phyloP scores from a whole-genome alignment of 2,888 invertebrate genomes.

The Sphaerophoria taeniata region DNA sequence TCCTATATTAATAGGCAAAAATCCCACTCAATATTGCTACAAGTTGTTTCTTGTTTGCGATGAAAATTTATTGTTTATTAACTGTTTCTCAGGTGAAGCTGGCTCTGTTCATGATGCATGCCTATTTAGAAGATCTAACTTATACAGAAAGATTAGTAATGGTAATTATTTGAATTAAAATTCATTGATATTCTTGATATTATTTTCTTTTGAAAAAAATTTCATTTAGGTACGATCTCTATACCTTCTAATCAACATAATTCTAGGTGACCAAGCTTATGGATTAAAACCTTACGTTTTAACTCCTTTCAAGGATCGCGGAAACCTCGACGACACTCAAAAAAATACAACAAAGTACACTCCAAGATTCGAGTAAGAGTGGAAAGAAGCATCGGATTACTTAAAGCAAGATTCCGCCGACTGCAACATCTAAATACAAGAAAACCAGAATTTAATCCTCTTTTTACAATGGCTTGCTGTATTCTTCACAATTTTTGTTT shows the following conservation, averaged over 20 bases:
- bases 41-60: neutral
- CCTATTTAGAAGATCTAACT: conserved; percentile 35
- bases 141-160: conserved; percentile 1
- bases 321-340: neutral
- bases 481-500: too few relatives aligned
- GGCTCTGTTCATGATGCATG: conserved; percentile 42
- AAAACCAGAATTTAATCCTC: too few relatives aligned
- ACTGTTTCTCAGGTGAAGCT: conserved; percentile 42
- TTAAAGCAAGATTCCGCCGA: too few relatives aligned
- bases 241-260: neutral
- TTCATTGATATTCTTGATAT: neutral
- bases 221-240: neutral
- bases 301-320: neutral
- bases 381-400: too few relatives aligned
- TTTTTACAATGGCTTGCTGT: too few relatives aligned
- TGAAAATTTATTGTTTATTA: conserved; percentile 25
- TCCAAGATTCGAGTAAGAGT: too few relatives aligned
- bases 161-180: neutral
- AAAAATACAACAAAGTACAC: too few relatives aligned
- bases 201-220: neutral
- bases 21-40: conserved; percentile 21
- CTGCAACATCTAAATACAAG: too few relatives aligned
- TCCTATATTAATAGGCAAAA: conserved; percentile 43
- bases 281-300: neutral
- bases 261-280: neutral